Base-by-base conservation (phyloP, 1,140 invertebrate genomes). In the Galendromus occidentalis region DNA sequence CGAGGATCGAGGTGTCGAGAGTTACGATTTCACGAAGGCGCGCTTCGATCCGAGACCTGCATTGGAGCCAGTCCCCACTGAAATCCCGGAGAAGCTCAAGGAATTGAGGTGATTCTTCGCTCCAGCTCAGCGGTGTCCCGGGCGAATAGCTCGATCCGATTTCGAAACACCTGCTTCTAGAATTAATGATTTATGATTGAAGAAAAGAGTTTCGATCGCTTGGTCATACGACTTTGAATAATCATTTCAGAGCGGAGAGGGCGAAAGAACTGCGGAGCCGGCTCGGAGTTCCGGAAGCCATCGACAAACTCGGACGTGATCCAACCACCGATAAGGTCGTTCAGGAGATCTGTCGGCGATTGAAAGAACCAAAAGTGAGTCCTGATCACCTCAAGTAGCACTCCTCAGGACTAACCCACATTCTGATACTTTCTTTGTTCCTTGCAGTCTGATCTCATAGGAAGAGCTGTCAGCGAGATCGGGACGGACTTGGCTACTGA, bases 281-380 rank as follows among this genome's bases (percentile, higher is more conserved):
- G 17, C 51, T 59, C 2, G 51, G 51, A 6, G 22, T 59, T 25
- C 51, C 51, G 12, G 51, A 25, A 18, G 1, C 17, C 51, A 9
- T 59, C 51, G 33, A 59, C 17, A 9, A 59, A 33, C 17, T 59
- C 33, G 25, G 14, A 59, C 14, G 14, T 1, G 9, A 25, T 20
- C 1, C 51, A 4, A 1, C 51, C 2, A 25, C 9, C 33, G 51
- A 59, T 2, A 33, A 59, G 1, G 22, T 59, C 14, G 51, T 59
- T 14, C 1, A 59, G 20, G 51, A 25, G 14, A 17, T 59, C 1
- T 59, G 51, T 25, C 25, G 25, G 22, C 25, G 51, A 2, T 33
- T 59, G 51, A 33, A 59, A 17, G 51, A 59, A 59, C 51, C 51
- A n/a, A 59, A 59, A 33, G 51, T 59, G 25, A 39, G 9, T 39